Evolutionary conservation across 2,113 vertebrate genomes (phyloP), one percentile per base, ranked within the genome.

Genomic region (Chlorodrepanis virens): DNA sequence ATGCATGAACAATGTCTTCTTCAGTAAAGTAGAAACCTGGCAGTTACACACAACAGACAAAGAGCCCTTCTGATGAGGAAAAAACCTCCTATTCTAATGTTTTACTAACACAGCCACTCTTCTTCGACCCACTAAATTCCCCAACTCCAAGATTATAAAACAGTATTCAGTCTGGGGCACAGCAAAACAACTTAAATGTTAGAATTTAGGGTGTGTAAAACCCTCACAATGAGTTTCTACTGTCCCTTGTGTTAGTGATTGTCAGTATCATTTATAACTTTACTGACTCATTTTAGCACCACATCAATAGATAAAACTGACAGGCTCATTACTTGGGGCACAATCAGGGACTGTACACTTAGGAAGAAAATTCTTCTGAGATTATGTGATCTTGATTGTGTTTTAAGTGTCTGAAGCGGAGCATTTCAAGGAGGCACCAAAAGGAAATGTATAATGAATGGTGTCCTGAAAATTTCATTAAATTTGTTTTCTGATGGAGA

Each of bases 381-480:
- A 53, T 83, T 44, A 53, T 59, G 24, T 75, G 47, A 50, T 85
- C 65, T 54, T 86, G 86, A 89, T 74, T 86, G 68, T 90, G 42
- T 44, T 94, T 85, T 67, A 67, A 56, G 37, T 84, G 15, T 63
- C 47, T 93, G 45, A 93, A 88, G 63, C 37, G 19, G 11, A 74
- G 2, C 27, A 60, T 75, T 93, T 93, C 69, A 86, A 78, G 60
- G 24, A 94, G 35, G 25, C 11, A 92, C 8, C 28, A 59, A 89
- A 96, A 92, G 24, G 21, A 89, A 84, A 91, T 94, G 19, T 82
- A 93, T 94, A 92, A 93, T 90, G 64, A 86, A 93, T 60, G 44
- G 60, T 81, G n/a, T 31, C 44, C 53, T 96, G 47, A 94, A 95
- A 92, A 74, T 92, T 92, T 95, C 50, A 94, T 93, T 22, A 69